These are phyloP conservation scores for Drosophila ananassae DNA, from an alignment of 1,140 invertebrate species.

Conservation along the genomic window DNA sequence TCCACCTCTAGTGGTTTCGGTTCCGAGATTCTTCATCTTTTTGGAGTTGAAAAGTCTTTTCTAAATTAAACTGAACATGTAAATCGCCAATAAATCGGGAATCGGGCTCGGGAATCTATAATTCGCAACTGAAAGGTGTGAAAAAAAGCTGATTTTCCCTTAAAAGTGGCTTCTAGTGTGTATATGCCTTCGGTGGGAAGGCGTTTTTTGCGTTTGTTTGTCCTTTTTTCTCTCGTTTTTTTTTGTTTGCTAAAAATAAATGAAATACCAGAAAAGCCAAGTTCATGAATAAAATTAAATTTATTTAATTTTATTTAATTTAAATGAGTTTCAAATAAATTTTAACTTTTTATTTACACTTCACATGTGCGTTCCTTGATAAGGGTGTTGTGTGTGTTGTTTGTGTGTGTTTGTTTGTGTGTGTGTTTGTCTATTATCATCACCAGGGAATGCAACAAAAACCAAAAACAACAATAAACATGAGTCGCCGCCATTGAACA, in stretches of 20 bases:
- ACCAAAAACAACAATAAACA: conserved; percentile 21
- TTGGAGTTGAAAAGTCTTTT: conserved; percentile 11
- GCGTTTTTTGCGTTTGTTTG: conserved; percentile 19
- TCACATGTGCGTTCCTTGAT: conserved; percentile 62
- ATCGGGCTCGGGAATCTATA: conserved; percentile 11
- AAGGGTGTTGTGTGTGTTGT: conserved; percentile 32
- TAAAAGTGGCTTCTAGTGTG: conserved; percentile 9
- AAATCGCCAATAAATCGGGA: conserved; percentile 14
- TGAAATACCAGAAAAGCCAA: conserved; percentile 31
- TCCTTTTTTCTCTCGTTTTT: conserved; percentile 39
- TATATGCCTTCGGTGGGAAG: conserved; percentile 16
- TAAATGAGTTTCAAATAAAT: conserved; percentile 3
- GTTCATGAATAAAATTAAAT: conserved; percentile 45
- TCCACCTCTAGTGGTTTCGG: conserved; percentile 1
- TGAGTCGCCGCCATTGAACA: conserved; percentile 60
- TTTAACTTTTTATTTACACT: conserved; percentile 53
- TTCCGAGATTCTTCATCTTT: conserved; percentile 5
- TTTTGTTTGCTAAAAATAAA: conserved; percentile 36
- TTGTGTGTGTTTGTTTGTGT: neutral
- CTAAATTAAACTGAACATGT: conserved; percentile 41
- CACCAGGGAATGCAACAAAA: conserved; percentile 24
- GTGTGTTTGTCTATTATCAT: conserved; percentile 17
- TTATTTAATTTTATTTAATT: conserved; percentile 26
- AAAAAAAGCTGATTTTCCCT: neutral
- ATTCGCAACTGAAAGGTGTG: conserved; percentile 9